Percentiles rank a stretch among this genome's conserved stretches.
phyloP scores from a whole-genome alignment of 2,797 vertebrate species.

The Naso thynnoides region DNA sequence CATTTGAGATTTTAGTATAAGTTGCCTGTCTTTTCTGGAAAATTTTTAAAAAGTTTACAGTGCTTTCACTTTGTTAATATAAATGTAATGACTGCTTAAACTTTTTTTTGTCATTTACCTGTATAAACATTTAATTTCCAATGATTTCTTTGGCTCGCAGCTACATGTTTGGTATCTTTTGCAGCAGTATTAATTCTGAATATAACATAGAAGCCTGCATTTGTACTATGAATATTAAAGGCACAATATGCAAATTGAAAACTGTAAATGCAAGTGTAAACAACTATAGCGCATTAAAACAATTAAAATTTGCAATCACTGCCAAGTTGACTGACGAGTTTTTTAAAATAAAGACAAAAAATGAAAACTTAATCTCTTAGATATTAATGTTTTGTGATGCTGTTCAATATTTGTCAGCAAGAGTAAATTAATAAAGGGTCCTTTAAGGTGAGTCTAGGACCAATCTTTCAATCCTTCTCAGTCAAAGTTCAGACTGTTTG shows the following conservation, averaged over 20 bases:
- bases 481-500: slow-evolving; percentile 17
- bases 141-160: slow-evolving; percentile 37
- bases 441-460: neutral
- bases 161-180: slow-evolving; percentile 5
- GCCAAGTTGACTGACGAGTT: neutral
- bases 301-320: neutral
- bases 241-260: slow-evolving; percentile 27
- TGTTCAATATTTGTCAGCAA: neutral
- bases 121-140: neutral
- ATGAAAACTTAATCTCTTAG: neutral
- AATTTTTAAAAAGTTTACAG: neutral
- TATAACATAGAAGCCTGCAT: neutral
- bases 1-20: slow-evolving; percentile 10
- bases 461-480: neutral
- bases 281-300: neutral
- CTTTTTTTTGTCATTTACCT: neutral
- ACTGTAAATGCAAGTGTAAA: slow-evolving; percentile 17
- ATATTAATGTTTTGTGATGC: neutral
- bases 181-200: slow-evolving; percentile 7
- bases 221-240: slow-evolving; percentile 21
- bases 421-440: too few relatives aligned
- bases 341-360: neutral
- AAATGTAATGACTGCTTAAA: neutral
- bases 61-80: slow-evolving; percentile 1
- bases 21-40: neutral